These are phyloP conservation scores for Drosophila aldrichi DNA, from an alignment of 2,888 invertebrate genomes.

Conservation along the genomic window DNA sequence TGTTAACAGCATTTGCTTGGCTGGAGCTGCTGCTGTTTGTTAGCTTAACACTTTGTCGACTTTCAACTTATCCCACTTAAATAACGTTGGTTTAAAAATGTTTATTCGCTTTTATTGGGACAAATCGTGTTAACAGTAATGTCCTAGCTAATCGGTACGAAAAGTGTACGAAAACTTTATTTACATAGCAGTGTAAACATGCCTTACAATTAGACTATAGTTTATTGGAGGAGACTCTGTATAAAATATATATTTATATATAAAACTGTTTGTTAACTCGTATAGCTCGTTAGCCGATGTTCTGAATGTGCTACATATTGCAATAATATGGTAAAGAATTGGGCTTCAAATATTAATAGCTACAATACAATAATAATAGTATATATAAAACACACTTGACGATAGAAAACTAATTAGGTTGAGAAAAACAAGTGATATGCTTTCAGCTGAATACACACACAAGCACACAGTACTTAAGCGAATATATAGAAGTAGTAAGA, in stretches of 20 bases:
- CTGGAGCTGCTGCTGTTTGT: background rate
- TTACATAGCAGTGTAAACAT: constrained; percentile 57
- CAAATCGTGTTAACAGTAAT: constrained; percentile 10
- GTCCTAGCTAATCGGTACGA: constrained; percentile 51
- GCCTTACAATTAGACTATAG: constrained; percentile 49
- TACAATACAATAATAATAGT: too few relatives aligned
- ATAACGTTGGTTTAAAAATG: background rate
- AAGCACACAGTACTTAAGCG: constrained; percentile 17
- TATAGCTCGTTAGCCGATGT: constrained; percentile 16
- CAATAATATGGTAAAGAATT: constrained; percentile 31
- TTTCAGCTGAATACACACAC: constrained; percentile 6
- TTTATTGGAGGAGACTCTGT: constrained; percentile 67
- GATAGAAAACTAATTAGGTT: constrained; percentile 24
- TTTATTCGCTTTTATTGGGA: constrained; percentile 18
- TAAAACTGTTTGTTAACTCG: constrained; percentile 53
- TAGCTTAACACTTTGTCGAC: background rate
- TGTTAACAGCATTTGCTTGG: too few relatives aligned
- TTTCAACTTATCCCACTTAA: background rate
- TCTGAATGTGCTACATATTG: constrained; percentile 16
- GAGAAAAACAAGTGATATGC: constrained; percentile 49
- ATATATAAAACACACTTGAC: constrained; percentile 9
- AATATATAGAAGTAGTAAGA: constrained; percentile 13
- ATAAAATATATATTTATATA: constrained; percentile 40
- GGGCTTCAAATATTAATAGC: constrained; percentile 28
- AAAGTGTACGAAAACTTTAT: constrained; percentile 56